Conservation (phyloP, 2,113 vertebrate species). For the Gavia stellata region DNA sequence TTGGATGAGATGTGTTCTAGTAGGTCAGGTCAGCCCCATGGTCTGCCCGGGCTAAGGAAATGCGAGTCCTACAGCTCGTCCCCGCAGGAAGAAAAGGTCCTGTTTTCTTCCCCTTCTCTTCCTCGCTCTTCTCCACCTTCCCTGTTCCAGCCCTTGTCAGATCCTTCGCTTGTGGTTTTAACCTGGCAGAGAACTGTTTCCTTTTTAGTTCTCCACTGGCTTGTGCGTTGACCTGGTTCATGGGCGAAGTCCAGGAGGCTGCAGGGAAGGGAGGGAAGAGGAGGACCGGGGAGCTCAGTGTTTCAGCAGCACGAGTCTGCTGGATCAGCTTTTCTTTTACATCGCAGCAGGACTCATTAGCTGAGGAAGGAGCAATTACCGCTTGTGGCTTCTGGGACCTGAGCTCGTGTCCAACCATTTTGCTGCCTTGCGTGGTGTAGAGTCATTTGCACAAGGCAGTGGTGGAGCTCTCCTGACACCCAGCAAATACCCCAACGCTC, state of each 20-base stretch:
- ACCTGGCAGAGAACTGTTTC: neutral
- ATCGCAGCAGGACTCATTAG: neutral
- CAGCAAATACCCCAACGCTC: rapidly evolving
- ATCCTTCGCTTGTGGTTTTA: neutral
- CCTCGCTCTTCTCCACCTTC: neutral
- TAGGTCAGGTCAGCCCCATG: neutral
- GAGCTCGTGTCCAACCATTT: neutral
- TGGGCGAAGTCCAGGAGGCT: neutral
- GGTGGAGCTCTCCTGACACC: neutral
- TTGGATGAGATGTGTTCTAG: neutral
- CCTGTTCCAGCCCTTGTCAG: neutral
- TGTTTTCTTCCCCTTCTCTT: neutral
- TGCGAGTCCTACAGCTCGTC: neutral
- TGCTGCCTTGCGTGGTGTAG: neutral
- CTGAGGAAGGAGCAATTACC: neutral
- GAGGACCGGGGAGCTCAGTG: neutral
- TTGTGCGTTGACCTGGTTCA: neutral
- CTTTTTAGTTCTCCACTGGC: neutral
- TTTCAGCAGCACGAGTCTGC: neutral
- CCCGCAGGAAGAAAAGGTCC: neutral
- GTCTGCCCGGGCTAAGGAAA: neutral
- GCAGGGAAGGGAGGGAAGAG: neutral
- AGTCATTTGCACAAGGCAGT: neutral
- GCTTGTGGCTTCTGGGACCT: neutral
- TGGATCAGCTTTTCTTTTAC: neutral